Evolutionary conservation across 2,113 vertebrate species (phyloP).

Genomic region (Hippolais icterina): DNA sequence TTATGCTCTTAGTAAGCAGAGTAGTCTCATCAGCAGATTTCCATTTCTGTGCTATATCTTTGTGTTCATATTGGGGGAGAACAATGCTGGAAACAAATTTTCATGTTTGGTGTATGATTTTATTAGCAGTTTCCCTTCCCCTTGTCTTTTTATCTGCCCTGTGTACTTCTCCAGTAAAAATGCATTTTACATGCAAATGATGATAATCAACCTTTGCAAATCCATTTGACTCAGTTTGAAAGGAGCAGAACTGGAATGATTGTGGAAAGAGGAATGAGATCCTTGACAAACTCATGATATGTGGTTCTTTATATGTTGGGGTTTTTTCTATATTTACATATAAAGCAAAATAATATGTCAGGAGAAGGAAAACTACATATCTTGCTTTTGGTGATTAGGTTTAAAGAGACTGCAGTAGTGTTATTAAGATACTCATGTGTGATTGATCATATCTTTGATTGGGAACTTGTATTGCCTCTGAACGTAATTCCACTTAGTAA

Average conservation of each 20-base stretch:
- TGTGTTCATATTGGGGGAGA: neutral
- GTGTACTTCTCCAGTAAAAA: neutral
- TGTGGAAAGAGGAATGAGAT: constrained; percentile 51
- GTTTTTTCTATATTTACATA: neutral
- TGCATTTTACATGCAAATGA: constrained; percentile 42
- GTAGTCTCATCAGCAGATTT: neutral
- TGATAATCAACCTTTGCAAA: constrained; percentile 63
- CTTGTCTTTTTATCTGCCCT: neutral
- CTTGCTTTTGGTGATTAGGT: neutral
- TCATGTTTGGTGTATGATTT: neutral
- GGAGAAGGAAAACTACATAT: neutral
- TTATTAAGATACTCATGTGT: neutral
- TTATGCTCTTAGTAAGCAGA: neutral
- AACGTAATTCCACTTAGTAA: neutral
- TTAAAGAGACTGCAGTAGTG: neutral
- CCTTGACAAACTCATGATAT: neutral
- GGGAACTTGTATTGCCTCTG: neutral
- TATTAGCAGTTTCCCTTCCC: neutral
- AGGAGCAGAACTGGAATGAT: constrained; percentile 62
- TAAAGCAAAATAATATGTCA: neutral
- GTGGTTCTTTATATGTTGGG: neutral
- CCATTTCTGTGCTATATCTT: neutral
- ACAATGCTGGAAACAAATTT: neutral
- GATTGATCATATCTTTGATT: neutral
- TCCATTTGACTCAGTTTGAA: constrained; percentile 69